Percentiles rank a stretch among this genome's conserved stretches.
These are phyloP conservation scores for Tethya wilhelma DNA, from an alignment of 37 sponge, comb jelly and placozoan genomes.

Conservation along the genomic window DNA sequence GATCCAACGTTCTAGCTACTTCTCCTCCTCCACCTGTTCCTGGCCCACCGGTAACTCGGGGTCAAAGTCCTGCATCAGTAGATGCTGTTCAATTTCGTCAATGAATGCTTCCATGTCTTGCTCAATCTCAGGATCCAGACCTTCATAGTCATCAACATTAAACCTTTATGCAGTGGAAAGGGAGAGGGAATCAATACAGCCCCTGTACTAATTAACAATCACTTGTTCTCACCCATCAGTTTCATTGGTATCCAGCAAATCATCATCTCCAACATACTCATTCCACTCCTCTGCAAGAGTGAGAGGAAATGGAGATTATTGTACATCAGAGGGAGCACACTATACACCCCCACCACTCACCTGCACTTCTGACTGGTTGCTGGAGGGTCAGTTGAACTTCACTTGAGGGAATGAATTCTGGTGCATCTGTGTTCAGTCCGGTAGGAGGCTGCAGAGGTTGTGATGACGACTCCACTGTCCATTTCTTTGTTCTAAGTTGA, in stretches of 20 bases:
- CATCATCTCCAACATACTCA: slow-evolving; percentile 27
- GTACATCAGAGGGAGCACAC: not conserved
- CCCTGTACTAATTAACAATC: not conserved
- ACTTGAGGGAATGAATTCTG: slow-evolving; percentile 9
- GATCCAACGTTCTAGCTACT: too few species aligned
- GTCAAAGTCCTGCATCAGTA: slow-evolving; percentile 37
- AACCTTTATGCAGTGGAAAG: not conserved
- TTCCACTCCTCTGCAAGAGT: slow-evolving; percentile 37
- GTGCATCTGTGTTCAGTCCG: slow-evolving; percentile 17
- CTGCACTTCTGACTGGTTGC: slow-evolving; percentile 20
- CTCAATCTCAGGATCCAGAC: slow-evolving; percentile 38
- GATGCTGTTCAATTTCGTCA: slow-evolving; percentile 43
- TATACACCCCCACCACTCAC: not conserved
- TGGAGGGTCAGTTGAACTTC: not conserved
- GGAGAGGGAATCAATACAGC: not conserved
- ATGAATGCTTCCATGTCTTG: slow-evolving; percentile 41
- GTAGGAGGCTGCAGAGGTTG: too few species aligned
- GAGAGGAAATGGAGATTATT: not conserved
- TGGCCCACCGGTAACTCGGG: slow-evolving; percentile 4
- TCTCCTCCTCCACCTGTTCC: not conserved
- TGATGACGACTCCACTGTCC: too few species aligned
- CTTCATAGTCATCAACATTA: slow-evolving; percentile 20
- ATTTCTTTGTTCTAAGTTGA: too few species aligned
- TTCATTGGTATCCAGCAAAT: not conserved
- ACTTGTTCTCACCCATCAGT: not conserved